Evolutionary conservation across 2,888 invertebrate species (phyloP), one percentile per base, ranked within the genome.

Genomic region (Vesta saturnalis): DNA sequence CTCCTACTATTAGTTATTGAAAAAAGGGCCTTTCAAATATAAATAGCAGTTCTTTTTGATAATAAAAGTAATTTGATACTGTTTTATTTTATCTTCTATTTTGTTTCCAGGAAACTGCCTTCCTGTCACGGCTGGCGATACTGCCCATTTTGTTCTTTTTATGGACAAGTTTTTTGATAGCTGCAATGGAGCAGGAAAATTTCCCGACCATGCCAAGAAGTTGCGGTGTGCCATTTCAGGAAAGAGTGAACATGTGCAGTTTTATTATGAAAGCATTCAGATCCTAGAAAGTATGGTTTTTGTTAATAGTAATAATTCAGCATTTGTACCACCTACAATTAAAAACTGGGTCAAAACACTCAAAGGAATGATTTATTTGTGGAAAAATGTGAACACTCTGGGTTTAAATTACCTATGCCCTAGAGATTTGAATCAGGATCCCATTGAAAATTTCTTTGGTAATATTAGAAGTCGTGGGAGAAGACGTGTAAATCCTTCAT

Each of bases 211-310:
- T 19, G 43, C 15, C 6, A 59, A 59, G 30, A 15, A 12, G 8
- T 46, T 59, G 35, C 8, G 43, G 43, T 19, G 59, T 46, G 46
- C 14, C 1, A 22, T 58, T 22, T 21, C 57, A 21, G 23, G 19
- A 21, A 57, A 39, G 10, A 21, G 10, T 15, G 49, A 18, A 49
- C 73, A 74, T 69, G 18, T 72, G 47, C 3, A n/a, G 5, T 71
- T 70, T 64, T 71, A 69, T 67, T 14, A 62, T 14, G 57, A 49
- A 16, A 46, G 19, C 21, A 5, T 69, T n/a, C 64, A 71, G 1
- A 23, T 70, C 12, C 22, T 65, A 15, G 5, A 54, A 8, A 67
- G 67, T 0, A 72, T 72, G 68, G 60, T 35, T 59, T 72, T 72
- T 39, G 47, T 19, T 2, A 19, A 54, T 5, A 22, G 54, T 12